Evolutionary conservation across 2,113 vertebrate species (phyloP).

Genomic region (Eubucco bourcierii): DNA sequence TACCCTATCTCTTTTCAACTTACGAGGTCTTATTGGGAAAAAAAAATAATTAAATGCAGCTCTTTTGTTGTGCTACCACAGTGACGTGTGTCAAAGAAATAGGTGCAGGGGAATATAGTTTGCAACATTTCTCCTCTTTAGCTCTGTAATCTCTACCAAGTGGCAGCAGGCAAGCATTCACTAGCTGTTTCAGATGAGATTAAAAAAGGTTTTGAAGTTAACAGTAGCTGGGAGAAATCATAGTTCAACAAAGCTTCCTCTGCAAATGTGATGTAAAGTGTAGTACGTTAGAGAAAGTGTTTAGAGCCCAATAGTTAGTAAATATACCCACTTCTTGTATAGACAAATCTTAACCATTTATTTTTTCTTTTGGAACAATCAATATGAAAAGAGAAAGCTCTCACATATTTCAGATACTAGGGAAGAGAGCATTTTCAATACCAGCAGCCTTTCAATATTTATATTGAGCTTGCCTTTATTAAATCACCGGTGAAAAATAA

Average conservation of each 20-base stretch:
- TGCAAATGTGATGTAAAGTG: background rate
- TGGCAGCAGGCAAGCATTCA: background rate
- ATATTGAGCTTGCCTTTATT: constrained; percentile 79
- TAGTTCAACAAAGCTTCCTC: background rate
- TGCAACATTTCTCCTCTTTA: background rate
- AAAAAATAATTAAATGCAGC: constrained; percentile 27
- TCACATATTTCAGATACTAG: constrained; percentile 59
- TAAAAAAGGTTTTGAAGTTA: constrained; percentile 5
- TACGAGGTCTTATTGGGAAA: background rate
- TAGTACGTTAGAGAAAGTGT: constrained; percentile 5
- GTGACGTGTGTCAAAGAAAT: background rate
- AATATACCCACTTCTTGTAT: constrained; percentile 55
- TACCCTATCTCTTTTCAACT: background rate
- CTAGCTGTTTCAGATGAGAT: constrained; percentile 8
- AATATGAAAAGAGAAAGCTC: constrained; percentile 68
- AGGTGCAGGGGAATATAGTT: background rate
- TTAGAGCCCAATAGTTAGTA: constrained; percentile 60
- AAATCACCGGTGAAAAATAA: constrained; percentile 80
- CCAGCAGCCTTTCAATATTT: constrained; percentile 76
- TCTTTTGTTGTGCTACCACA: background rate
- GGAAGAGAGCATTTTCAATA: constrained; percentile 58
- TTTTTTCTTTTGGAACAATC: constrained; percentile 25
- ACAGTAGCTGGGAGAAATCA: background rate
- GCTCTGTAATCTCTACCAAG: background rate
- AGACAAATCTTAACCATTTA: constrained; percentile 65